Percentiles rank a stretch among this genome's conserved stretches.
Evolutionary conservation across 2,888 invertebrate species (phyloP).

Genomic region (Phymatocera aterrima): DNA sequence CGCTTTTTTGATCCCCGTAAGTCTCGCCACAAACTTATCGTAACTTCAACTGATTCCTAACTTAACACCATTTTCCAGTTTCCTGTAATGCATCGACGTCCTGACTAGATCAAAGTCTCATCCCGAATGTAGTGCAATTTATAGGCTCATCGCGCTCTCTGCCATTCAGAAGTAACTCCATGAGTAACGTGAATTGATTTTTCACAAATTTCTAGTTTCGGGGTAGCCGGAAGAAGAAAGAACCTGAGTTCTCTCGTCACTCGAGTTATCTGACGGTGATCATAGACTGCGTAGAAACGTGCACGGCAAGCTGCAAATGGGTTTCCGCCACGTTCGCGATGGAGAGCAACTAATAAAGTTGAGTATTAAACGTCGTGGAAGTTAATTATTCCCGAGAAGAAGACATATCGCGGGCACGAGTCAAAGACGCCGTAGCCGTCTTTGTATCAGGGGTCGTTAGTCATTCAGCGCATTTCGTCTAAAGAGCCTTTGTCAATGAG

Average conservation of each 20-base stretch:
- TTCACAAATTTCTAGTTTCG: too few species aligned
- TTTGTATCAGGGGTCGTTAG: background rate
- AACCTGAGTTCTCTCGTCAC: too few species aligned
- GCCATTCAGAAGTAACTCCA: background rate
- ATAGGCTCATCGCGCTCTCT: background rate
- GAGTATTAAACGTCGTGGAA: background rate
- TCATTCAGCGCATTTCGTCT: background rate
- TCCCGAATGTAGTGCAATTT: conserved; percentile 8
- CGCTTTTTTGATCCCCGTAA: background rate
- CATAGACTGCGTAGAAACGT: too few species aligned
- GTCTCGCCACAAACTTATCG: conserved; percentile 21
- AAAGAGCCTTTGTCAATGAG: background rate
- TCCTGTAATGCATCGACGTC: background rate
- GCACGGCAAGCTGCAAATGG: background rate
- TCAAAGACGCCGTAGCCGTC: background rate
- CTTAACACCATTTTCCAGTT: too few species aligned
- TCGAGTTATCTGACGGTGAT: too few species aligned
- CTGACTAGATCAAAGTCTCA: conserved; percentile 6
- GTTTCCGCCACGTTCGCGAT: background rate
- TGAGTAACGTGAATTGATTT: background rate
- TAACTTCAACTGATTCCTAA: conserved; percentile 11
- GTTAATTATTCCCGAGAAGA: background rate
- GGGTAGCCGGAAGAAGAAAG: too few species aligned
- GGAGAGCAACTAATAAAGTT: too few species aligned
- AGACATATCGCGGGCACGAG: background rate